Conservation (phyloP, 23 tunicate genomes). For the Halocynthia aurantium region DNA sequence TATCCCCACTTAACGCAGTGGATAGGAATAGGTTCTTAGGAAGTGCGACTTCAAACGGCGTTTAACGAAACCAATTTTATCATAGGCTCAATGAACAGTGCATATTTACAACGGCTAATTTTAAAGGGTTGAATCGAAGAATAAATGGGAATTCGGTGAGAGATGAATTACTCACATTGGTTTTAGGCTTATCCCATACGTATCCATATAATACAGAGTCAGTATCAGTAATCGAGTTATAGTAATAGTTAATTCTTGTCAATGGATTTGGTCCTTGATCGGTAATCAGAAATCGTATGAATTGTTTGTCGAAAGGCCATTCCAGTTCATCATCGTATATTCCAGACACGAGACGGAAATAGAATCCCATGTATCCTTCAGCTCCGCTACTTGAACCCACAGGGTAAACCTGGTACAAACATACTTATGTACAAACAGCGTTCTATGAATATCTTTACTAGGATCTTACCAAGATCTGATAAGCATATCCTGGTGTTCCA, state of each 20-base stretch:
- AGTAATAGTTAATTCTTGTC: constrained; percentile 52
- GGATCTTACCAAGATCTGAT: constrained; percentile 50
- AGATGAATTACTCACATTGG: background rate
- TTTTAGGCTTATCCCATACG: constrained; percentile 36
- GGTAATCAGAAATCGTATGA: constrained; percentile 43
- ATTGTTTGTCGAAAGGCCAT: constrained; percentile 82
- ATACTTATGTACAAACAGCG: too few species aligned
- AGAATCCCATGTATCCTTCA: constrained; percentile 54
- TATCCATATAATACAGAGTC: constrained; percentile 26
- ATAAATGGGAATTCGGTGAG: too few species aligned
- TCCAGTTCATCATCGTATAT: constrained; percentile 49
- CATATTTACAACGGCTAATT: background rate
- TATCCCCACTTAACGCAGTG: too few species aligned
- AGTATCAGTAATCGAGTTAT: constrained; percentile 37
- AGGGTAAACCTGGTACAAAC: too few species aligned
- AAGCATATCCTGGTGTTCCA: constrained; percentile 80
- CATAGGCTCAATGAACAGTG: background rate
- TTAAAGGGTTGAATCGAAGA: too few species aligned
- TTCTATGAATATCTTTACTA: background rate
- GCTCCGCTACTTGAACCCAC: background rate
- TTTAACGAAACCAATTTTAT: background rate
- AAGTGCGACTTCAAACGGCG: too few species aligned
- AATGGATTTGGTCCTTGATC: constrained; percentile 73
- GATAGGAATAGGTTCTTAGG: too few species aligned
- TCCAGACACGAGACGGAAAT: constrained; percentile 52